Conservation (phyloP, 2,888 invertebrate species). For the Halictus quadricinctus region DNA sequence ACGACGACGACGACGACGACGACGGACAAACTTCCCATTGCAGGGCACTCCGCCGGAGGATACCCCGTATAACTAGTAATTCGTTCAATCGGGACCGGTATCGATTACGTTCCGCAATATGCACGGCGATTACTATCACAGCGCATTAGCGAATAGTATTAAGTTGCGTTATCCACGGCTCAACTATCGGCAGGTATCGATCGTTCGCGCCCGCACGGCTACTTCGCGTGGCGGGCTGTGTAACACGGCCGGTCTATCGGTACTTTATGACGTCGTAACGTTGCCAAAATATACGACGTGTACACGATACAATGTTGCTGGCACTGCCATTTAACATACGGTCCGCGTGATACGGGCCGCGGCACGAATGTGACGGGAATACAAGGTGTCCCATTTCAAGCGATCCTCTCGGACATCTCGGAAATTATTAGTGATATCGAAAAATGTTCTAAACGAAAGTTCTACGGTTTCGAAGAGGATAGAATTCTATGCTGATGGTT, state of each 20-base stretch:
- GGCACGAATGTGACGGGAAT: not conserved
- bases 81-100: conserved; percentile 18
- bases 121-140: conserved; percentile 26
- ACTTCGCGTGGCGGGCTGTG: conserved; percentile 8
- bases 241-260: conserved; percentile 23
- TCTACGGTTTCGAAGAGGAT: not conserved
- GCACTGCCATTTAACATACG: conserved; percentile 6
- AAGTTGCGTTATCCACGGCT: conserved; percentile 31
- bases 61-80: conserved; percentile 16
- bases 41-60: not conserved
- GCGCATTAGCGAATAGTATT: conserved; percentile 40
- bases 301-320: conserved; percentile 1
- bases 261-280: conserved; percentile 35
- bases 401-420: not conserved
- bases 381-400: not conserved
- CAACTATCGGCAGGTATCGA: conserved; percentile 23
- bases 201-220: not conserved
- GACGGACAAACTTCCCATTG: conserved; percentile 19
- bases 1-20: not conserved
- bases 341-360: conserved; percentile 9
- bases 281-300: conserved; percentile 19
- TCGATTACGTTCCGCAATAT: conserved; percentile 22
- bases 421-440: not conserved
- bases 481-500: not conserved
- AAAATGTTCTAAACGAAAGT: not conserved